Conservation (phyloP, 2,113 vertebrate species). For the Mugil cephalus region DNA sequence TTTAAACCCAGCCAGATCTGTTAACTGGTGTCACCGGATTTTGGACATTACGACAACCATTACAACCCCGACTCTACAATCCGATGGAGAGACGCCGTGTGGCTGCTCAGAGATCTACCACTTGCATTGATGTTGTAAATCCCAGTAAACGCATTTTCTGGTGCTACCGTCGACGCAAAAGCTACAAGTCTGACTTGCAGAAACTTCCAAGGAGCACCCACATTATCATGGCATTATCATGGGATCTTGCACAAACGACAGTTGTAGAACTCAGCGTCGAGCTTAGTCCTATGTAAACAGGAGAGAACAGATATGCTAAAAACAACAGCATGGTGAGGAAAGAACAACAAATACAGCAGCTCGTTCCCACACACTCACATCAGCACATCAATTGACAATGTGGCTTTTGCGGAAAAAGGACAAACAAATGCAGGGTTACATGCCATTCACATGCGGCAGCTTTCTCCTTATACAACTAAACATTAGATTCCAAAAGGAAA, state of each 20-base stretch:
- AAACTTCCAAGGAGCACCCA: background rate
- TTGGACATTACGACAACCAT: background rate
- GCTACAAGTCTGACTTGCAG: no score
- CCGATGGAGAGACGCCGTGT: no score
- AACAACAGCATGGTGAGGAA: conserved; percentile 76
- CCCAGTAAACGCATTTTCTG: no score
- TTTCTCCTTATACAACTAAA: conserved; percentile 28
- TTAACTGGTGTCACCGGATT: conserved; percentile 11
- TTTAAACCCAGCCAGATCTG: background rate
- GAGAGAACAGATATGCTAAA: conserved; percentile 74
- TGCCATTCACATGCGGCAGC: conserved; percentile 15
- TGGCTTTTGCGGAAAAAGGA: conserved; percentile 55
- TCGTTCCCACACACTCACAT: conserved; percentile 79
- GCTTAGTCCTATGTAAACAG: conserved; percentile 68
- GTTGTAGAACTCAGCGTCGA: conserved; percentile 33
- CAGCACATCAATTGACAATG: conserved; percentile 63
- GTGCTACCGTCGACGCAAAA: no score
- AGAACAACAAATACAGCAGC: conserved; percentile 79
- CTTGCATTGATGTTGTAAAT: no score
- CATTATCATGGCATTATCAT: conserved; percentile 45
- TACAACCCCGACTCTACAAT: background rate
- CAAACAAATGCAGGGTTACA: conserved; percentile 52
- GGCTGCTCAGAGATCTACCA: no score
- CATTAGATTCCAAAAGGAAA: conserved; percentile 10
- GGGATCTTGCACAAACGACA: conserved; percentile 61